These are phyloP conservation scores for Salvelinus fontinalis DNA, from an alignment of 2,113 vertebrate genomes.

Conservation along the genomic window DNA sequence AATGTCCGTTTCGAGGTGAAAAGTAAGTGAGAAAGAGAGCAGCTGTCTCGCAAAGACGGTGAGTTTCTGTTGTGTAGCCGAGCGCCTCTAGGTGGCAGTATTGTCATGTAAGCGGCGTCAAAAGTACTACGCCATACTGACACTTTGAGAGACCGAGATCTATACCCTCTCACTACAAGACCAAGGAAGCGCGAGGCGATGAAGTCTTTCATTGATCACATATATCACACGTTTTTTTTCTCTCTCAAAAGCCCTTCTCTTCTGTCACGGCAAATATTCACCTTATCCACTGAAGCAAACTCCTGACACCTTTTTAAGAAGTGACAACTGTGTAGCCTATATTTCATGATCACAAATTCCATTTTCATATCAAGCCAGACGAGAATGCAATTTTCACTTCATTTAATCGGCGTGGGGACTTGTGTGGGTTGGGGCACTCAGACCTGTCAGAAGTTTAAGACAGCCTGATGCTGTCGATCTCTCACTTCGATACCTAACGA, in stretches of 20 bases:
- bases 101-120: slow-evolving; percentile 61
- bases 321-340: slow-evolving; percentile 86
- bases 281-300: slow-evolving; percentile 90
- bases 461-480: slow-evolving; percentile 62
- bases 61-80: background rate
- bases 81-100: slow-evolving; percentile 80
- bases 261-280: slow-evolving; percentile 90
- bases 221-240: slow-evolving; percentile 84
- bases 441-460: slow-evolving; percentile 72
- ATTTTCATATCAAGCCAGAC: slow-evolving; percentile 95
- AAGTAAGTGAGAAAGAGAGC: slow-evolving; percentile 36
- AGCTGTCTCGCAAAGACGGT: slow-evolving; percentile 27
- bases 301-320: slow-evolving; percentile 95
- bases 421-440: slow-evolving; percentile 77
- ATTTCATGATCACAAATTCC: slow-evolving; percentile 93
- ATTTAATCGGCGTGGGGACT: slow-evolving; percentile 83
- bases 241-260: slow-evolving; percentile 43
- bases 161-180: slow-evolving; percentile 92
- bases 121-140: slow-evolving; percentile 64
- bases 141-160: slow-evolving; percentile 83
- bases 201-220: slow-evolving; percentile 94
- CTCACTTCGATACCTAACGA: slow-evolving; percentile 32
- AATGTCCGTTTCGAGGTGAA: slow-evolving; percentile 28
- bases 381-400: slow-evolving; percentile 97
- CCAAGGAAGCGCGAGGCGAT: slow-evolving; percentile 92